A percentile compares a stretch with the other conserved stretches of the same genome.
phyloP scores from a whole-genome alignment of 2,797 vertebrate genomes.

The Botia almorhae region DNA sequence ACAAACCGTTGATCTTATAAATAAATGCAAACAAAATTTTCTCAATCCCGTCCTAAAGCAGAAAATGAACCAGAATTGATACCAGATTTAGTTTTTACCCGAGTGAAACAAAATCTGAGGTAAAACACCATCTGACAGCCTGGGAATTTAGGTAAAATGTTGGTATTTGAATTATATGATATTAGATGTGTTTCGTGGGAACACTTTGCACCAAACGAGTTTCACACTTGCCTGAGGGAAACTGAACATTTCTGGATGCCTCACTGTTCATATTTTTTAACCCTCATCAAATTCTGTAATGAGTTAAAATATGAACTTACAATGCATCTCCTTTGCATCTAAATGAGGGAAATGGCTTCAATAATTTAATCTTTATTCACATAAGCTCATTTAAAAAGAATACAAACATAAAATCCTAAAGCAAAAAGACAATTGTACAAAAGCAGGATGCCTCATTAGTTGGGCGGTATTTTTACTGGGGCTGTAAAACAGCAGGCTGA shows the following conservation, averaged over 20 bases:
- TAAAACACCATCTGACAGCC: not conserved
- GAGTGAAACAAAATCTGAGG: not conserved
- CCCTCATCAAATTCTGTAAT: not conserved
- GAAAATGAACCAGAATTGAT: not conserved
- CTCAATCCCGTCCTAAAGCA: too few relatives aligned
- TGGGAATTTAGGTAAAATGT: not conserved
- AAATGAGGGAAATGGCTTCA: conserved; percentile 6
- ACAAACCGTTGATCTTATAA: not conserved
- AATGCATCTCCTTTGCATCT: not conserved
- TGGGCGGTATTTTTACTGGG: conserved; percentile 18
- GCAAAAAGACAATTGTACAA: conserved; percentile 29
- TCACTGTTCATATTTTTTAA: not conserved
- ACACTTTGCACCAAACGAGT: too few relatives aligned
- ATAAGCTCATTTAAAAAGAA: conserved; percentile 44
- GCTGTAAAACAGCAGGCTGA: conserved; percentile 33
- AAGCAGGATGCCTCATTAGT: conserved; percentile 52
- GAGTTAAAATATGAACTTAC: not conserved
- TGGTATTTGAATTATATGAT: not conserved
- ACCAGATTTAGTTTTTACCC: not conserved
- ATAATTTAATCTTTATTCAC: conserved; percentile 37
- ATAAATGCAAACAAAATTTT: too few relatives aligned
- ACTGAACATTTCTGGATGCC: not conserved
- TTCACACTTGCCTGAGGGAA: too few relatives aligned
- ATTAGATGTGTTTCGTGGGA: too few relatives aligned
- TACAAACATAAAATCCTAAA: conserved; percentile 29